Evolutionary conservation across 2,797 vertebrate genomes (phyloP), one percentile per base, ranked within the genome.

Genomic region (Nyctibius grandis): DNA sequence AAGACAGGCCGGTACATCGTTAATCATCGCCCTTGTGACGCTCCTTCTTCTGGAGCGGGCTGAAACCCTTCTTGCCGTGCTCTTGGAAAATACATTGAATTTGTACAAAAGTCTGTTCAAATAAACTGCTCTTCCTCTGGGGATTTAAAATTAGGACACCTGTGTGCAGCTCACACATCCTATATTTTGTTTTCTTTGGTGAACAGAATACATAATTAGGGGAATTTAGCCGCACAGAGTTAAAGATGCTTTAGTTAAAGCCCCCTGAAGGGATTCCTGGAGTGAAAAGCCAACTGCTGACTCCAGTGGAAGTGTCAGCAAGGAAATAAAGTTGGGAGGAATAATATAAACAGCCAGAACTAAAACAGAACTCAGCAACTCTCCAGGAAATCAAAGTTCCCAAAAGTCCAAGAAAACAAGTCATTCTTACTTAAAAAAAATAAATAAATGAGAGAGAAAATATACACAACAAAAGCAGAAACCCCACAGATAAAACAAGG

Each of bases 261-360:
- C 53, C 63, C 81, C 92, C 74, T 70, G 80, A 75, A 93, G 70
- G 83, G 84, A 93, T 87, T 96, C 79, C 92, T 91, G 84, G 84
- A 96, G 91, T 34, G 76, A 94, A 92, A 93, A 96, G 76, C 76
- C 82, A 92, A 96, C 93, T 96, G 91, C 91, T 90, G 88, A 78
- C 86, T 95, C 63, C 69, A 84, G 48, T 47, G 79, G 69, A 94
- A 88, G 84, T 20, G 54, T 79, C 91, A 76, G 85, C 33, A 28
- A 50, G 56, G 90, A 97, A 94, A 92, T 79, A 87, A 89, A 92
- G 59, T 65, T 57, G 33, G 67, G 69, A 95, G 36, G 48, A 94
- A 87, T 74, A 84, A 91, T 21, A 82, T 11, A 42, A 86, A 86
- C 51, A 87, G 74, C 25, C 75, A 86, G 64, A 72, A 56, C 47